Percentiles rank a stretch among this genome's conserved stretches.
phyloP scores from a whole-genome alignment of 2,888 invertebrate genomes.

The Rhorus exstirpatorius region DNA sequence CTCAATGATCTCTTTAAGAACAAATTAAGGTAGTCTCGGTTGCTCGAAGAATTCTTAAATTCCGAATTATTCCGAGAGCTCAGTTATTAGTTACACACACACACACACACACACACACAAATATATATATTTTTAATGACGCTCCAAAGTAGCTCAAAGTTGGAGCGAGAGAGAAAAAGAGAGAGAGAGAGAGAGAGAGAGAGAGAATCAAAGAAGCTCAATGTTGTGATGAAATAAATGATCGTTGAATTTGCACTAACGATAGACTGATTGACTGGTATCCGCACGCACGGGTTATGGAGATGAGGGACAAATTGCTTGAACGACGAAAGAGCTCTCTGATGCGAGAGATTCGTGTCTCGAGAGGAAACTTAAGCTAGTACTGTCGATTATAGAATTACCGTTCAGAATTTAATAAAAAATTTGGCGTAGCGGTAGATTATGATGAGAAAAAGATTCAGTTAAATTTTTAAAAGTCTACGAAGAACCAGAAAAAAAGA shows the following conservation, averaged over 20 bases:
- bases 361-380: slow-evolving; percentile 10
- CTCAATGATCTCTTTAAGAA: slow-evolving; percentile 56
- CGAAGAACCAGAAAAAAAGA: too few relatives aligned
- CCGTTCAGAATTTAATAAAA: not conserved
- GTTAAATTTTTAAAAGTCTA: too few relatives aligned
- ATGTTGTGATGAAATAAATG: slow-evolving; percentile 39
- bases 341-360: slow-evolving; percentile 8
- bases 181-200: not conserved
- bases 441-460: too few relatives aligned
- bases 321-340: slow-evolving; percentile 8
- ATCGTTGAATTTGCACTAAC: slow-evolving; percentile 30
- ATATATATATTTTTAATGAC: slow-evolving; percentile 37
- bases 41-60: slow-evolving; percentile 36
- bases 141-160: slow-evolving; percentile 11
- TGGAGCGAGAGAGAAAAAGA: slow-evolving; percentile 30
- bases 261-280: slow-evolving; percentile 51
- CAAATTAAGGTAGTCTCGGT: slow-evolving; percentile 39
- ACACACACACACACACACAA: too few relatives aligned
- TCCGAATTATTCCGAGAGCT: slow-evolving; percentile 42
- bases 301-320: slow-evolving; percentile 49
- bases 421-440: too few relatives aligned
- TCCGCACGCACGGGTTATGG: slow-evolving; percentile 46
- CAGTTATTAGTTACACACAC: slow-evolving; percentile 28
- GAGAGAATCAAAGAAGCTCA: slow-evolving; percentile 25
- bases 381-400: too few relatives aligned